Percentiles rank a stretch among this genome's conserved stretches.
These are phyloP conservation scores for Girardia tigrina DNA, from an alignment of 2,888 invertebrate genomes.

Conservation along the genomic window DNA sequence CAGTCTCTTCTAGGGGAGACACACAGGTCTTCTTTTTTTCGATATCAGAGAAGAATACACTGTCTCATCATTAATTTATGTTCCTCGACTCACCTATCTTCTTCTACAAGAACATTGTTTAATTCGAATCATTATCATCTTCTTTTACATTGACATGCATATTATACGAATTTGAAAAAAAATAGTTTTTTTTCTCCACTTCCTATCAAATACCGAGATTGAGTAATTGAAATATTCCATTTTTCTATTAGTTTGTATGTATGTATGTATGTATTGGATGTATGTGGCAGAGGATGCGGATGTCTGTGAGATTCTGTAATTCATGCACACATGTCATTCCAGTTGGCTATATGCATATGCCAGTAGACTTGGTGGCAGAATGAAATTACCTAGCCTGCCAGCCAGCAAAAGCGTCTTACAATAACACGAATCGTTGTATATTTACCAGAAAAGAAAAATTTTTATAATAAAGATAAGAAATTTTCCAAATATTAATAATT, in stretches of 20 bases:
- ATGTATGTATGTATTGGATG: too few species aligned
- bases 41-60: conserved; percentile 4
- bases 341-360: conserved; percentile 23
- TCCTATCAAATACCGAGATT: conserved; percentile 23
- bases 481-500: conserved; percentile 23
- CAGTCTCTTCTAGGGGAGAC: neutral
- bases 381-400: conserved; percentile 18
- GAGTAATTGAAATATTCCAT: too few species aligned
- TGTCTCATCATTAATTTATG: conserved; percentile 19
- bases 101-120: conserved; percentile 14
- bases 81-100: conserved; percentile 15
- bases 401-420: conserved; percentile 23
- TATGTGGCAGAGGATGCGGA: neutral
- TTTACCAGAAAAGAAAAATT: conserved; percentile 23
- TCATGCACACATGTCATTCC: neutral
- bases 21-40: conserved; percentile 5
- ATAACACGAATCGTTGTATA: conserved; percentile 23
- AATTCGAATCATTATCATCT: conserved; percentile 23
- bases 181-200: conserved; percentile 2
- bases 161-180: conserved; percentile 11
- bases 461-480: conserved; percentile 19
- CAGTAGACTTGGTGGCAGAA: conserved; percentile 23
- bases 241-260: too few species aligned
- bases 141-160: conserved; percentile 13
- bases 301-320: neutral